phyloP scores from a whole-genome alignment of 2,888 invertebrate species.

The Eristalis intricaria region DNA sequence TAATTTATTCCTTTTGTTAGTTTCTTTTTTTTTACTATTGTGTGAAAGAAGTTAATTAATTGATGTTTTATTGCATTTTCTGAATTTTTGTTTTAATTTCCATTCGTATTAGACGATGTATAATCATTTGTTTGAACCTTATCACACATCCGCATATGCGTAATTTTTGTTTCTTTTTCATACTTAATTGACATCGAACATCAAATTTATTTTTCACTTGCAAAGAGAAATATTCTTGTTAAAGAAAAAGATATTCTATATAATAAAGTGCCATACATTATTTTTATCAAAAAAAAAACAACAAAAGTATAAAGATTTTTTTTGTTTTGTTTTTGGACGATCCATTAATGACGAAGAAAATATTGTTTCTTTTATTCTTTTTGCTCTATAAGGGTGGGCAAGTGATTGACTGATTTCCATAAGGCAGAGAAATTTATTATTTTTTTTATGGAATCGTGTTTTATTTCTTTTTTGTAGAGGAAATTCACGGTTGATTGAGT shows the following conservation, averaged over 20 bases:
- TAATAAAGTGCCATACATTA: slow-evolving; percentile 61
- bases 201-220: not conserved
- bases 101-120: not conserved
- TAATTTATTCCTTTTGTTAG: slow-evolving; percentile 10
- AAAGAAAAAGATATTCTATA: slow-evolving; percentile 1
- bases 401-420: not conserved
- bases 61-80: slow-evolving; percentile 13
- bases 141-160: not conserved
- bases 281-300: slow-evolving; percentile 13
- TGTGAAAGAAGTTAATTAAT: slow-evolving; percentile 21
- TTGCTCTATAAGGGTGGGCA: not conserved
- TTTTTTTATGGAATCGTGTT: slow-evolving; percentile 13
- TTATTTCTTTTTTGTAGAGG: slow-evolving; percentile 19
- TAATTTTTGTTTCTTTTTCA: slow-evolving; percentile 16
- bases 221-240: slow-evolving; percentile 1
- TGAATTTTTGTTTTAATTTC: slow-evolving; percentile 22
- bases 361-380: slow-evolving; percentile 4
- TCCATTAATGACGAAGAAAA: not conserved
- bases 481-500: not conserved
- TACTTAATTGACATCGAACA: slow-evolving; percentile 61
- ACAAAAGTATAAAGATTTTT: slow-evolving; percentile 26
- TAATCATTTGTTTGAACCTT: not conserved
- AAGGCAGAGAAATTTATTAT: not conserved
- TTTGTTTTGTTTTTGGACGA: slow-evolving; percentile 5
- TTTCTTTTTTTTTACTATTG: not conserved